These are phyloP conservation scores for Tupaia tana DNA, from an alignment of 2,113 vertebrate genomes.

Conservation along the genomic window DNA sequence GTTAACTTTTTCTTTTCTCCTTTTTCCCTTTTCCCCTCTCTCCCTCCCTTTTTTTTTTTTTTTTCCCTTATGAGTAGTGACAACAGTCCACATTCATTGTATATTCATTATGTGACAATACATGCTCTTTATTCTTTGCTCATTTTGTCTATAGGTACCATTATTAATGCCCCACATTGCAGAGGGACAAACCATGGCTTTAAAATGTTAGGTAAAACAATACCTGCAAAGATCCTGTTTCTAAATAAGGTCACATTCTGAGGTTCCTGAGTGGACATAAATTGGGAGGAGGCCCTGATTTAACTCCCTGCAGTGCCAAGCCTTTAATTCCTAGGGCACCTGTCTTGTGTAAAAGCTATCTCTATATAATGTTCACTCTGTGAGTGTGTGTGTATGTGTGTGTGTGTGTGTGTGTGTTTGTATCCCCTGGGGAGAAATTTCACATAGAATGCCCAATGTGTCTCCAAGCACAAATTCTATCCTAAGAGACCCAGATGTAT, in stretches of 20 bases:
- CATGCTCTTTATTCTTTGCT: background rate
- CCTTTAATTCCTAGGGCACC: background rate
- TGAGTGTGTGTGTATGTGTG: background rate
- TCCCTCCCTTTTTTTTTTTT: background rate
- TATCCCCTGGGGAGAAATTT: background rate
- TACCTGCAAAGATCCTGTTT: background rate
- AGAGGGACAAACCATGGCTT: background rate
- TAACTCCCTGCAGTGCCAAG: background rate
- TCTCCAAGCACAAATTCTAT: background rate
- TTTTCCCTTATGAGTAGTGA: background rate
- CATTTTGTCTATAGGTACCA: background rate
- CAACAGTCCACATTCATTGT: background rate
- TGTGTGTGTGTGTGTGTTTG: background rate
- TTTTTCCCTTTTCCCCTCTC: too few species aligned
- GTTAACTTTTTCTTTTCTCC: background rate
- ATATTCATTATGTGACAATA: background rate
- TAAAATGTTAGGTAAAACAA: background rate
- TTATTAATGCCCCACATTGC: background rate
- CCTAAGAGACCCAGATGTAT: conserved; percentile 17
- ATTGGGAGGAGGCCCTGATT: background rate
- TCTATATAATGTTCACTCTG: background rate
- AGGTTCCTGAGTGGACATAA: background rate
- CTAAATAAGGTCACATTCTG: background rate
- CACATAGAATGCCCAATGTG: background rate
- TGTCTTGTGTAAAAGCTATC: background rate